Percentiles rank a stretch among this genome's conserved stretches.
phyloP scores from a whole-genome alignment of 2,797 vertebrate genomes.

The Xiphophorus birchmanni region DNA sequence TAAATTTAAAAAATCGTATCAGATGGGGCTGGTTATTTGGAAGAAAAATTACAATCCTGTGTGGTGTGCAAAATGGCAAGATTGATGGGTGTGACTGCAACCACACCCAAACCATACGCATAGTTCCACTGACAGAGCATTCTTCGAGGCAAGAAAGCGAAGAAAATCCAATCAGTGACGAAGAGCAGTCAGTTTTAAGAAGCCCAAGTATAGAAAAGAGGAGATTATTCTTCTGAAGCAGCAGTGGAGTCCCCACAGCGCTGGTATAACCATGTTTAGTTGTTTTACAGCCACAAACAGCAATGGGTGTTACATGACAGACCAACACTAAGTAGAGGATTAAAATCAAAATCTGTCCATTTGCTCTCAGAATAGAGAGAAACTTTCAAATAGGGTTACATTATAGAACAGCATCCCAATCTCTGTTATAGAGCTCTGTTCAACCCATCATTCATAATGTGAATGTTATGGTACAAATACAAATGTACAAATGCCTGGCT shows the following conservation, averaged over 20 bases:
- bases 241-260: neutral
- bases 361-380: neutral
- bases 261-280: neutral
- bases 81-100: slow-evolving; percentile 49
- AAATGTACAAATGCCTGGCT: neutral
- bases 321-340: neutral
- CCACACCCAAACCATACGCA: slow-evolving; percentile 42
- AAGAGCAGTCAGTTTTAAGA: neutral
- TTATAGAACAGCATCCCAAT: neutral
- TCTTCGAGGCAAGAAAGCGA: slow-evolving; percentile 28
- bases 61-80: slow-evolving; percentile 41
- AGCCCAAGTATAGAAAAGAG: slow-evolving; percentile 18
- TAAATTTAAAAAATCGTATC: neutral
- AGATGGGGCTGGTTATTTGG: slow-evolving; percentile 8
- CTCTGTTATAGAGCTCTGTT: neutral
- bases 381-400: neutral
- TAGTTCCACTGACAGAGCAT: slow-evolving; percentile 28
- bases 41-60: slow-evolving; percentile 17
- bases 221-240: neutral
- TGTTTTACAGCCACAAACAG: neutral
- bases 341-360: neutral
- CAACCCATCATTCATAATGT: neutral
- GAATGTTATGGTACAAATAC: neutral
- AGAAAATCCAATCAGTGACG: slow-evolving; percentile 31
- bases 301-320: neutral